These are phyloP conservation scores for Caenorhabditis latens DNA, from an alignment of 1,140 invertebrate species.

Conservation along the genomic window DNA sequence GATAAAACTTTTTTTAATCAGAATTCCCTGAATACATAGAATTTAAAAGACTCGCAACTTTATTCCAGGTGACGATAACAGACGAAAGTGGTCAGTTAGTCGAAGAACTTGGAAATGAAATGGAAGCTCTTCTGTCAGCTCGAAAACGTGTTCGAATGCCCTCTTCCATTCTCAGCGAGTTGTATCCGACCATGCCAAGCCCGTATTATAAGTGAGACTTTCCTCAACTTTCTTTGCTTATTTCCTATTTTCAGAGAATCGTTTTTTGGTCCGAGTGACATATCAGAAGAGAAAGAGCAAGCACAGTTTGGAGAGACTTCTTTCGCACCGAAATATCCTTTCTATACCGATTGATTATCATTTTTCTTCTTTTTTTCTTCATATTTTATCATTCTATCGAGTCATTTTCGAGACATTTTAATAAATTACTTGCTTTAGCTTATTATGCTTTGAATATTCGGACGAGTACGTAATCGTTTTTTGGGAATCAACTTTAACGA, in stretches of 20 bases:
- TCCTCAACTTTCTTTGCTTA: background rate
- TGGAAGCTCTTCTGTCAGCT: conserved; percentile 65
- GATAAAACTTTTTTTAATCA: too few species aligned
- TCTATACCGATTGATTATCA: conserved; percentile 69
- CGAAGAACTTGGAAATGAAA: conserved; percentile 66
- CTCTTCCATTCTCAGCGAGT: conserved; percentile 74
- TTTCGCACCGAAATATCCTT: conserved; percentile 77
- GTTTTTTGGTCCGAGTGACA: conserved; percentile 73
- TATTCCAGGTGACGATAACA: conserved; percentile 71
- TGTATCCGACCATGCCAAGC: conserved; percentile 74
- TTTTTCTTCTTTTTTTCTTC: background rate
- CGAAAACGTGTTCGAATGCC: conserved; percentile 77
- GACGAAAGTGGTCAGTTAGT: conserved; percentile 71
- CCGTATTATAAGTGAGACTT: conserved; percentile 74
- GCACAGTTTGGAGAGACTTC: conserved; percentile 71
- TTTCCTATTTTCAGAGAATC: conserved; percentile 71
- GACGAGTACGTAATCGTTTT: too few species aligned
- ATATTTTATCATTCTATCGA: background rate
- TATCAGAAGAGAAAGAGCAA: conserved; percentile 75
- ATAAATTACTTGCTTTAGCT: background rate
- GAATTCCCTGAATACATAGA: too few species aligned
- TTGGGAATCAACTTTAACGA: too few species aligned
- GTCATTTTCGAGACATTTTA: background rate
- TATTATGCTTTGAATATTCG: too few species aligned
- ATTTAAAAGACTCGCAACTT: too few species aligned